These are phyloP conservation scores for Rhingia rostrata DNA, from an alignment of 2,888 invertebrate species.

Conservation along the genomic window DNA sequence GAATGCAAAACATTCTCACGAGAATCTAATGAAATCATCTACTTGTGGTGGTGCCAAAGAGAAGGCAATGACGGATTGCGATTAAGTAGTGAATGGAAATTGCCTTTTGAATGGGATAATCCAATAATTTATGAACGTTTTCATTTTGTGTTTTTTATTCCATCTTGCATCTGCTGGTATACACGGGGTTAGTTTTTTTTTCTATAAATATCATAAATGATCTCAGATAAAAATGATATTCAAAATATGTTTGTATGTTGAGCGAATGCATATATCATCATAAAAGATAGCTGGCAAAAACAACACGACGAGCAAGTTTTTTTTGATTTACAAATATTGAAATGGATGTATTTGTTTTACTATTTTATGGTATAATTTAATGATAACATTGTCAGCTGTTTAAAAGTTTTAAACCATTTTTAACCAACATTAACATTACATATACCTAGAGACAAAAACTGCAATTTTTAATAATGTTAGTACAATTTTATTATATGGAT, in stretches of 20 bases:
- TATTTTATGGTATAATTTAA: too few relatives aligned
- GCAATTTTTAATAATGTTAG: too few relatives aligned
- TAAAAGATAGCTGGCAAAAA: too few relatives aligned
- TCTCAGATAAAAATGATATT: constrained; percentile 9
- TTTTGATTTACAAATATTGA: too few relatives aligned
- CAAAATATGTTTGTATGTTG: neutral
- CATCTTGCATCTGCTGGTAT: constrained; percentile 6
- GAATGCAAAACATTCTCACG: constrained; percentile 13
- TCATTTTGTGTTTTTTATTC: neutral
- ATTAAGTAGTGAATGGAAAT: constrained; percentile 5
- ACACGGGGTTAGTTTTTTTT: neutral
- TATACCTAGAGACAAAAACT: too few relatives aligned
- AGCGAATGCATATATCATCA: neutral
- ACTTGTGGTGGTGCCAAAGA: constrained; percentile 1
- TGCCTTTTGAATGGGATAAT: constrained; percentile 6
- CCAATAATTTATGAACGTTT: constrained; percentile 9
- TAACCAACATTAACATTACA: too few relatives aligned
- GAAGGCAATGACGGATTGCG: constrained; percentile 3
- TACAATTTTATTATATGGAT: too few relatives aligned
- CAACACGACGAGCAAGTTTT: too few relatives aligned
- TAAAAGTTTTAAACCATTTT: too few relatives aligned
- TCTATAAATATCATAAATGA: neutral
- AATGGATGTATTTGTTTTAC: too few relatives aligned
- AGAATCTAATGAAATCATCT: constrained; percentile 3
- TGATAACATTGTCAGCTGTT: too few relatives aligned